Evolutionary conservation across 2,113 vertebrate species (phyloP), one percentile per base, ranked within the genome.

Genomic region (Pitta sordida): DNA sequence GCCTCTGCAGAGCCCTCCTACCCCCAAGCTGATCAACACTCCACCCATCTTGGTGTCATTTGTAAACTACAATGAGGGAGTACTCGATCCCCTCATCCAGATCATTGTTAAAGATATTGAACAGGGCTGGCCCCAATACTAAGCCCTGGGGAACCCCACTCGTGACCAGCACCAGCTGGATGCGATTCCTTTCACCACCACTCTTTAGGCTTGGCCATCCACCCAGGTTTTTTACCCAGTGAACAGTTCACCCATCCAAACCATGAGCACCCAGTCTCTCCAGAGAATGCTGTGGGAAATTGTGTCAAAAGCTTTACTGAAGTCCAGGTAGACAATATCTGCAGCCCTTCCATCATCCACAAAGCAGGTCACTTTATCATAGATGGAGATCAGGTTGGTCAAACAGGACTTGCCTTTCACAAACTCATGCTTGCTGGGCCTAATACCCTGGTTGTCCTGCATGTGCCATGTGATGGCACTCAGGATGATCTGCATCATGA

Each of bases 391-490:
- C 22, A 55, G 48, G 24, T 32, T 62, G 36, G 34, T 43, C 34
- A 83, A 49, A 49, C 41, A 41, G 49, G 29, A 52, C 53, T 39
- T 46, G 51, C 23, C 18, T 49, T 76, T 76, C 55, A 76, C 63
- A 83, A 69, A 55, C 18, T 15, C 0, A 0, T 41, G 24, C 12
- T 69, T 70, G 18, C 55, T 62, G 46, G 62, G 70, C 24, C 11
- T 3, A 39, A 7, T 53, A 4, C 6, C 48, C 34, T 55, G 30
- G 10, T 36, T 69, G 34, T 56, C 26, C 22, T 90, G 49, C 1
- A 2, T 9, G 11, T 70, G 22, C 41, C 41, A 14, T 30, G 21
- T 0, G 0, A n/a, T n/a, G n/a, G n/a, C n/a, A n/a, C n/a, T n/a
- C n/a, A n/a, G n/a, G n/a, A n/a, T n/a, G n/a, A 48, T 49, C 41